phyloP scores from a whole-genome alignment of 2,888 invertebrate species.

The Ametastegia equiseti region DNA sequence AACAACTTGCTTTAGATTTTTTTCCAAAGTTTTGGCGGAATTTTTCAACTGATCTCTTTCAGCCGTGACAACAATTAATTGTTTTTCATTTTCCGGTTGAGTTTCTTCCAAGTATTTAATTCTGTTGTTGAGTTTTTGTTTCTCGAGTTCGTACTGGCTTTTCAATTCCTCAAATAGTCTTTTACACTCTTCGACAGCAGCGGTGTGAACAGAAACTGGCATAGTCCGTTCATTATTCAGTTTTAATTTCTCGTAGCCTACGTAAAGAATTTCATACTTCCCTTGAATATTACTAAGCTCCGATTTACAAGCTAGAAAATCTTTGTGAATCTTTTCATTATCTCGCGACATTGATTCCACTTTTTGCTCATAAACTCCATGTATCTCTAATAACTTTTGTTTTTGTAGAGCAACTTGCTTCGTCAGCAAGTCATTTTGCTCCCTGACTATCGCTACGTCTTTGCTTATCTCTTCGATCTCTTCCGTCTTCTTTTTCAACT shows the following conservation, averaged over 20 bases:
- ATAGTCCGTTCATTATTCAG: slow-evolving; percentile 79
- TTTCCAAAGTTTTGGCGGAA: slow-evolving; percentile 79
- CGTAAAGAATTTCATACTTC: slow-evolving; percentile 79
- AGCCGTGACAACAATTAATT: slow-evolving; percentile 74
- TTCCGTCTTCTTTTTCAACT: slow-evolving; percentile 69
- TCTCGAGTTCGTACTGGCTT: slow-evolving; percentile 84
- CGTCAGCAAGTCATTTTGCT: slow-evolving; percentile 76
- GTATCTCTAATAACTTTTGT: slow-evolving; percentile 85
- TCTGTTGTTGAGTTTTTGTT: slow-evolving; percentile 79
- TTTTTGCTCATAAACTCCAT: slow-evolving; percentile 86
- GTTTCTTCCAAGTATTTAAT: slow-evolving; percentile 77
- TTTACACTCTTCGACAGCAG: slow-evolving; percentile 86
- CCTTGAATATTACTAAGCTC: slow-evolving; percentile 81
- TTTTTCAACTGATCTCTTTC: slow-evolving; percentile 77
- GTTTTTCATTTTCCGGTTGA: slow-evolving; percentile 76
- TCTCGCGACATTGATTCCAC: slow-evolving; percentile 82
- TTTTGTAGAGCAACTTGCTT: slow-evolving; percentile 85
- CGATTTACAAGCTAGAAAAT: slow-evolving; percentile 79
- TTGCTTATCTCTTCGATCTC: slow-evolving; percentile 68
- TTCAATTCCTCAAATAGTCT: slow-evolving; percentile 87
- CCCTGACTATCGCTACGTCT: slow-evolving; percentile 69
- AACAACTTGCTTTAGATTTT: slow-evolving; percentile 77
- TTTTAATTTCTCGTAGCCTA: slow-evolving; percentile 78
- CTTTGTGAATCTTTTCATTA: slow-evolving; percentile 82
- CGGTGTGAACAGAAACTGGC: slow-evolving; percentile 82